phyloP scores from a whole-genome alignment of 2,888 invertebrate species.

The Agrenia bidenticulata region DNA sequence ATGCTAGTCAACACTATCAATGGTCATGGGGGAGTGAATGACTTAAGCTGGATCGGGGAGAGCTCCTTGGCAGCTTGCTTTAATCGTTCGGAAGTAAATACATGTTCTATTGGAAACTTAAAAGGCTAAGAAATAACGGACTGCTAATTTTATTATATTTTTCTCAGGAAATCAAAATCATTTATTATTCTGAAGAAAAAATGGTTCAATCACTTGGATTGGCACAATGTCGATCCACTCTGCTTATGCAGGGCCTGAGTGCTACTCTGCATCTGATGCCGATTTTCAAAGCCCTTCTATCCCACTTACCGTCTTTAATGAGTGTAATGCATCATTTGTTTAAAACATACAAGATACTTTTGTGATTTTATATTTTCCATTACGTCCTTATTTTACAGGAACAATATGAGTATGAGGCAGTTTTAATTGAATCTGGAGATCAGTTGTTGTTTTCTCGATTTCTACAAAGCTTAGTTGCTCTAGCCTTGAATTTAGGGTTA shows the following conservation, averaged over 20 bases:
- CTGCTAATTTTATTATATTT: too few relatives aligned
- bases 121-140: too few relatives aligned
- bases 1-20: slow-evolving; percentile 62
- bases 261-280: slow-evolving; percentile 61
- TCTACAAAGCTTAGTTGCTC: slow-evolving; percentile 62
- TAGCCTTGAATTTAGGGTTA: slow-evolving; percentile 62
- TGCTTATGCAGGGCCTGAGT: slow-evolving; percentile 61
- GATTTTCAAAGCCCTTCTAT: slow-evolving; percentile 60
- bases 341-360: background rate
- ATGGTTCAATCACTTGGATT: slow-evolving; percentile 53
- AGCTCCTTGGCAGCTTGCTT: slow-evolving; percentile 61
- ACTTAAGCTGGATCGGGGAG: slow-evolving; percentile 61
- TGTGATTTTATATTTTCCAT: background rate
- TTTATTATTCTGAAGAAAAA: slow-evolving; percentile 59
- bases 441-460: slow-evolving; percentile 64
- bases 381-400: slow-evolving; percentile 35
- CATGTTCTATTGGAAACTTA: too few relatives aligned
- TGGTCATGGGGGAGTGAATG: slow-evolving; percentile 60
- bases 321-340: slow-evolving; percentile 21
- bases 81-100: slow-evolving; percentile 60
- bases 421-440: slow-evolving; percentile 62
- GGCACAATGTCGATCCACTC: slow-evolving; percentile 54
- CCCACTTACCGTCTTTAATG: slow-evolving; percentile 60
- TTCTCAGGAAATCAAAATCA: slow-evolving; percentile 58
- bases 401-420: slow-evolving; percentile 59